Evolutionary conservation across 1,140 invertebrate genomes (phyloP).

Genomic region (Aphis craccivora): DNA sequence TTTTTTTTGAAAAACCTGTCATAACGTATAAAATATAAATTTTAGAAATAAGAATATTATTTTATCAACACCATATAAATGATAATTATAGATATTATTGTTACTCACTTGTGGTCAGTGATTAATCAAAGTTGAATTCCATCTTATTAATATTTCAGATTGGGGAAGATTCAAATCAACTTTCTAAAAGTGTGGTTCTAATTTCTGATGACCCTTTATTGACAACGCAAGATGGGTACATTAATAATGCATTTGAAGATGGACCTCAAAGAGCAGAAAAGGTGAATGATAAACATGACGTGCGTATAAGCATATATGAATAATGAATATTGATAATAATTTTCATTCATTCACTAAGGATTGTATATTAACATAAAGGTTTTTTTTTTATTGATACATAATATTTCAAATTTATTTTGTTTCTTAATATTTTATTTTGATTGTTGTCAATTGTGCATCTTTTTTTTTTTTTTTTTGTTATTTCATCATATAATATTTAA

Average conservation of each 20-base stretch:
- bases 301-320: not conserved
- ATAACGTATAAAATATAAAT: too few species aligned
- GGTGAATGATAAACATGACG: conserved; percentile 30
- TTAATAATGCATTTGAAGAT: conserved; percentile 35
- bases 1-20: too few species aligned
- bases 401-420: not conserved
- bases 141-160: not conserved
- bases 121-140: not conserved
- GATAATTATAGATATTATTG: not conserved
- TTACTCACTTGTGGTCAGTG: not conserved
- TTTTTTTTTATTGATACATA: not conserved
- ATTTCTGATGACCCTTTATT: not conserved
- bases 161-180: not conserved
- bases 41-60: too few species aligned
- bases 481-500: not conserved
- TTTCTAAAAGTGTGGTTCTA: not conserved
- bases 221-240: not conserved
- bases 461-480: not conserved
- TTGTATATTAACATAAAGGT: not conserved
- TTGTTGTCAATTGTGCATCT: not conserved
- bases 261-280: not conserved
- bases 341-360: not conserved
- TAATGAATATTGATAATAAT: not conserved
- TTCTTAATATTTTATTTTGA: not conserved
- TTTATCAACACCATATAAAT: not conserved